phyloP scores from a whole-genome alignment of 2,113 vertebrate genomes.

The Cariama cristata region DNA sequence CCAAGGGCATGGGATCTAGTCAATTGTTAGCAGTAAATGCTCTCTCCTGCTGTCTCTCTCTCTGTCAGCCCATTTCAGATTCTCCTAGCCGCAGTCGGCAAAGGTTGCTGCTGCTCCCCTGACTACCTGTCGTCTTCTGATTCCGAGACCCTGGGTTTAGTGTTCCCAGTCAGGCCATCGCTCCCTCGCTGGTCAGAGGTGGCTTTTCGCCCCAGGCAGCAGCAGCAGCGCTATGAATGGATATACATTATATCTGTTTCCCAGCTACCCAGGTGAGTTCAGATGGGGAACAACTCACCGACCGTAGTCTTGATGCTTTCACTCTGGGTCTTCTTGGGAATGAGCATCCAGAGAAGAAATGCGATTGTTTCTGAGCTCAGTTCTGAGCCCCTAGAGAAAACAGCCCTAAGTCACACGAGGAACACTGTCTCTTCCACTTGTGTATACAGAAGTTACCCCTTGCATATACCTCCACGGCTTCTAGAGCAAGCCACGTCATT shows the following conservation, averaged over 20 bases:
- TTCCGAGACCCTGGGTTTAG: rapidly evolving
- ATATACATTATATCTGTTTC: rapidly evolving
- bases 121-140: background rate
- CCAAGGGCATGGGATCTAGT: background rate
- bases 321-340: background rate
- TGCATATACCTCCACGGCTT: rapidly evolving
- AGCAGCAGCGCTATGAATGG: background rate
- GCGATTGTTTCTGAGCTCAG: background rate
- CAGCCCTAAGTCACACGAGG: rapidly evolving
- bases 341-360: background rate
- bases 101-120: background rate
- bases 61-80: background rate
- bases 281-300: too few relatives aligned
- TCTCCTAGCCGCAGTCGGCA: background rate
- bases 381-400: background rate
- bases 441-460: rapidly evolving
- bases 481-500: background rate
- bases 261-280: background rate
- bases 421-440: rapidly evolving
- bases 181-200: rapidly evolving
- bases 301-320: rapidly evolving
- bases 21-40: background rate
- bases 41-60: background rate
- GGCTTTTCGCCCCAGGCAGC: background rate
- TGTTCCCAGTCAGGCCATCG: background rate